Evolutionary conservation across 2,888 invertebrate genomes (phyloP).

Genomic region (Polietes domitor): DNA sequence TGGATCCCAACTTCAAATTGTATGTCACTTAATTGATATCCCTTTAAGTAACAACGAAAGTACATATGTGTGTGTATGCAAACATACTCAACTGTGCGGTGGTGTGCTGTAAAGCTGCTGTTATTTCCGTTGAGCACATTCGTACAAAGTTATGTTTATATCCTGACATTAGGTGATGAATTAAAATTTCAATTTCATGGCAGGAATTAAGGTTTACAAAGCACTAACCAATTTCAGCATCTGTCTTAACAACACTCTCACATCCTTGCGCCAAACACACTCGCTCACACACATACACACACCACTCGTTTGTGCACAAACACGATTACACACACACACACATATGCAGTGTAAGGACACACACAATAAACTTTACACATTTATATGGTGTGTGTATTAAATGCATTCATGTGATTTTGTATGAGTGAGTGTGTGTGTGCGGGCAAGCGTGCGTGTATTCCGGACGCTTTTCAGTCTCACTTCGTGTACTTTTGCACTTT

Average conservation of each 20-base stretch:
- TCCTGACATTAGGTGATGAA: constrained; percentile 67
- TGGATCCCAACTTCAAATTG: too few species aligned
- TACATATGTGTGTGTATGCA: too few species aligned
- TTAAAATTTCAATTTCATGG: constrained; percentile 67
- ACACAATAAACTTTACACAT: constrained; percentile 22
- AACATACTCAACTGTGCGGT: constrained; percentile 30
- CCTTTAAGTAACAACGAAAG: too few species aligned
- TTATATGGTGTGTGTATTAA: constrained; percentile 18
- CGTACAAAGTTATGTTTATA: constrained; percentile 59
- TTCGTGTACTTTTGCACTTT: constrained; percentile 35
- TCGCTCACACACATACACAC: constrained; percentile 19
- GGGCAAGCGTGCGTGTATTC: constrained; percentile 12
- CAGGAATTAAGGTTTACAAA: constrained; percentile 65
- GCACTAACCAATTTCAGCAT: constrained; percentile 62
- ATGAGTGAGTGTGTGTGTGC: neutral
- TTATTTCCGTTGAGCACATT: constrained; percentile 61
- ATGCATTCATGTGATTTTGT: constrained; percentile 19
- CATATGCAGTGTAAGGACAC: neutral
- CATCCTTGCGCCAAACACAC: constrained; percentile 32
- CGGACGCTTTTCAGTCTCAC: constrained; percentile 33
- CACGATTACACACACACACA: neutral
- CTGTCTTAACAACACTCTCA: constrained; percentile 56
- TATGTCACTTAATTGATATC: too few species aligned
- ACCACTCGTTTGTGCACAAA: too few species aligned
- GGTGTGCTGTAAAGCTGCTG: constrained; percentile 52